Base-by-base conservation (phyloP, 2,113 vertebrate species). In the Ibidorhyncha struthersii region DNA sequence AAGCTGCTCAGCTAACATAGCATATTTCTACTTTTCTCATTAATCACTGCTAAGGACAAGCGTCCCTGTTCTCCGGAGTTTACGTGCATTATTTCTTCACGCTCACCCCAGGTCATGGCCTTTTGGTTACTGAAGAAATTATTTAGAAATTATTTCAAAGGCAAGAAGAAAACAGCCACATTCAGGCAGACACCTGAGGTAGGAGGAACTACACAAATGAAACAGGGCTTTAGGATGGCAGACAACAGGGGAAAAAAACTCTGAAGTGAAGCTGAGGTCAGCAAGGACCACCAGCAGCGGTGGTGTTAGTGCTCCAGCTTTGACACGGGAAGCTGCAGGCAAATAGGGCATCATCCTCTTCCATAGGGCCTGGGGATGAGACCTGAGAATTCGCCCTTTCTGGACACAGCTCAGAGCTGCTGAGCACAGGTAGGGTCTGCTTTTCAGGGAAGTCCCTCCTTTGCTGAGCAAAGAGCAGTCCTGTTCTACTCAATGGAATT, bases 371-470 rank as follows among this genome's bases (percentile, higher is more conserved):
- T 66, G 30, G 27, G 55, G 32, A 49, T 19, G 30, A 73, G 63
- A 38, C 40, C 47, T 15, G 72, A 86, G 53, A 65, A 52, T 34
- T 8, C 38, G 6, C 38, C 36, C 40, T 36, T 84, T 62, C 36
- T 50, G 18, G 43, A 40, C 55, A 50, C 11, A 61, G 29, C 29
- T 77, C 32, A 76, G 84, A 81, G 49, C 16, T 55, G 62, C 53
- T 65, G 67, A 59, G 9, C 22, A 67, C 25, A 45, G 17, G n/a
- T 1, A 59, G 19, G 18, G 10, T 16, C 5, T 0, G 0, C 23
- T 82, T 70, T 40, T 29, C 23, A 41, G 17, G 16, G 19, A 63
- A 49, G 19, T 7, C 10, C 34, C 47, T 8, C 55, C 43, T 66
- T 82, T 80, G 83, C 21, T 5, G 4, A 67, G 38, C 41, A 25